Conservation (phyloP, 30 jellyfish, hydroid and myxozoan genomes). For the Turritopsis rubra region DNA sequence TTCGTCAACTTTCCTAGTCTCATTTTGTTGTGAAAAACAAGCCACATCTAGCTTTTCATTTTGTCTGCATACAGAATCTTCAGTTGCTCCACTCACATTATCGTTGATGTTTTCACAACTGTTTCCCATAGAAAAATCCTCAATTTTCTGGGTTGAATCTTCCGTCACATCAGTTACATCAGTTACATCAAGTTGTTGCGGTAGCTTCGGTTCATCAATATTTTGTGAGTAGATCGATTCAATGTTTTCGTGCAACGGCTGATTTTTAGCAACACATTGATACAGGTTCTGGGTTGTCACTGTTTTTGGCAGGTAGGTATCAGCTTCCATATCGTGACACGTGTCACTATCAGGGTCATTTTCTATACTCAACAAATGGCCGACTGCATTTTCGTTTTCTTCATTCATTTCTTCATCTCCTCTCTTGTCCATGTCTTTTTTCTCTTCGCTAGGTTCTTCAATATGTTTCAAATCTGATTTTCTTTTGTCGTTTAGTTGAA, state of each 20-base stretch:
- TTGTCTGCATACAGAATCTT: neutral
- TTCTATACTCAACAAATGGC: conserved; percentile 15
- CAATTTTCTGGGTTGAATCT: too few species aligned
- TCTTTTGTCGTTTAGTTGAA: neutral
- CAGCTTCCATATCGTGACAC: neutral
- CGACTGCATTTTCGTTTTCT: conserved; percentile 42
- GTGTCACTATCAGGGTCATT: neutral
- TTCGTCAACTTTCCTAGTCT: neutral
- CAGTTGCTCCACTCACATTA: neutral
- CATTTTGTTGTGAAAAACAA: too few species aligned
- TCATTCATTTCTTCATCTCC: neutral
- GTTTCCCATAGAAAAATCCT: neutral
- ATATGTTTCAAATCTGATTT: neutral
- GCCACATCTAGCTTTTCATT: too few species aligned
- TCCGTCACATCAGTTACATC: too few species aligned
- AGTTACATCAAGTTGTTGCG: neutral
- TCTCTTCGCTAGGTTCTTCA: too few species aligned
- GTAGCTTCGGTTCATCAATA: too few species aligned
- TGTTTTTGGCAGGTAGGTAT: neutral
- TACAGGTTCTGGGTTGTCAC: neutral
- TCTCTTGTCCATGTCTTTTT: neutral
- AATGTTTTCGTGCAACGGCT: neutral
- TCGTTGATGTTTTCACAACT: neutral
- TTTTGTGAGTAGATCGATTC: neutral
- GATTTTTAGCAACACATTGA: neutral